Evolutionary conservation across 2,113 vertebrate genomes (phyloP).

Genomic region (Megaceryle maxima): DNA sequence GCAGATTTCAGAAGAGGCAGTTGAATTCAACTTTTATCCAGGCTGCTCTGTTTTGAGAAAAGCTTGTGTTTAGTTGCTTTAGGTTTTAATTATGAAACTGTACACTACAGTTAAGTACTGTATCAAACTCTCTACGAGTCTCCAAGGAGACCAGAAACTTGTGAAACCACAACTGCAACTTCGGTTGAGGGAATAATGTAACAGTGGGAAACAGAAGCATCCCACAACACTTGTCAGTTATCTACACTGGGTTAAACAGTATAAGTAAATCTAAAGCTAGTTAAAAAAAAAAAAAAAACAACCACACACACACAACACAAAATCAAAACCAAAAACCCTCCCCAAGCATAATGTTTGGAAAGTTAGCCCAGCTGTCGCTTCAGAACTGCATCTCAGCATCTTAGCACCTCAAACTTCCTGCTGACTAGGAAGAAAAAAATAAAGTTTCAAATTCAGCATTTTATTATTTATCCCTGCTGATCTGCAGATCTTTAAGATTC

Average conservation of each 20-base stretch:
- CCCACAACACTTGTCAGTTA: neutral
- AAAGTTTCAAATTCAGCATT: slow-evolving; percentile 7
- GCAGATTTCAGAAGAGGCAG: neutral
- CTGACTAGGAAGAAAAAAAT: neutral
- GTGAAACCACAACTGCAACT: neutral
- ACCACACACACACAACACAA: neutral
- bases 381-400: slow-evolving; percentile 11
- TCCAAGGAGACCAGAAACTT: neutral
- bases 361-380: neutral
- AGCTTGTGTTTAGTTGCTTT: neutral
- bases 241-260: neutral
- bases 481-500: slow-evolving; percentile 7
- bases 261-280: neutral
- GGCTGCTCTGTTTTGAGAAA: neutral
- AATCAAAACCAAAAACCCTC: neutral
- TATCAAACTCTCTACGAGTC: neutral
- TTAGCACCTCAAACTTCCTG: slow-evolving; percentile 14
- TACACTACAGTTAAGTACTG: neutral
- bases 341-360: neutral
- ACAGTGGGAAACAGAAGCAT: neutral
- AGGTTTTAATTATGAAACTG: neutral
- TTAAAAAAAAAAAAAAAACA: neutral
- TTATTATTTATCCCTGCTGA: slow-evolving; percentile 7
- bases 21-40: neutral
- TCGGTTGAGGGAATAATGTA: neutral